Conservation (phyloP, 2,113 vertebrate species). For the Myocastor coypus region DNA sequence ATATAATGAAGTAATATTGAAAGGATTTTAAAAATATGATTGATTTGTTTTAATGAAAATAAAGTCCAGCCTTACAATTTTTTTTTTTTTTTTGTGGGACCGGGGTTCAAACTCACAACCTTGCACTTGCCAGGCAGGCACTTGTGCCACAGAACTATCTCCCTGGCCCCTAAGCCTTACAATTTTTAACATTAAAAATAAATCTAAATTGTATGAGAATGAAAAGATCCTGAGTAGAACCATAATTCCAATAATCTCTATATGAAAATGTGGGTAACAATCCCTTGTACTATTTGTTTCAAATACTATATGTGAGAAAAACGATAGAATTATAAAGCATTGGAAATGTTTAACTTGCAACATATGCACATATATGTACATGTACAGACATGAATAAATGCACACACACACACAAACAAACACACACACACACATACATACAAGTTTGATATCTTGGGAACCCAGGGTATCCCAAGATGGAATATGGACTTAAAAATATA, state of each 20-base stretch:
- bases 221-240: background rate
- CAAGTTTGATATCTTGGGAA: background rate
- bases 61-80: too few relatives aligned
- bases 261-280: background rate
- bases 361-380: background rate
- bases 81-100: too few relatives aligned
- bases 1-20: too few relatives aligned
- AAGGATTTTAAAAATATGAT: too few relatives aligned
- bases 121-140: too few relatives aligned
- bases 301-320: background rate
- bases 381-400: background rate
- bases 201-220: background rate
- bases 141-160: too few relatives aligned
- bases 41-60: too few relatives aligned
- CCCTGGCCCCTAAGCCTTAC: too few relatives aligned
- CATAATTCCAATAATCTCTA: background rate
- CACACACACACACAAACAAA: background rate
- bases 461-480: background rate
- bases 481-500: background rate
- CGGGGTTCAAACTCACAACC: too few relatives aligned
- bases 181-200: background rate
- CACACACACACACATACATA: background rate
- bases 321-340: background rate
- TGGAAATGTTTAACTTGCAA: background rate
- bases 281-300: background rate